These are phyloP conservation scores for Hololepta plana DNA, from an alignment of 2,888 invertebrate genomes.

Conservation along the genomic window DNA sequence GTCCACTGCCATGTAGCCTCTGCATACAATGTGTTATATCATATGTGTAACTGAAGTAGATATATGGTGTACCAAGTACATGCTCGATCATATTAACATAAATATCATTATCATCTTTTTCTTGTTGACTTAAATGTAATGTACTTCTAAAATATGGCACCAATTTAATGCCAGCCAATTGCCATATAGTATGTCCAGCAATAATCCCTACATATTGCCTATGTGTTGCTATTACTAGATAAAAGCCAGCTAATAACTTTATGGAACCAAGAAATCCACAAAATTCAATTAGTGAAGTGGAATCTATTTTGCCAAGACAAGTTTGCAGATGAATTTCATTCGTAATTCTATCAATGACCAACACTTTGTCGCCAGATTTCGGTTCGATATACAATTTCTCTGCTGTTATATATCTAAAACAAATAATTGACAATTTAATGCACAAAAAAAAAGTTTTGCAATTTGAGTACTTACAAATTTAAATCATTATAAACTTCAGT, in stretches of 20 bases:
- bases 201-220: conserved; percentile 64
- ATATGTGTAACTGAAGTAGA: conserved; percentile 88
- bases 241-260: conserved; percentile 66
- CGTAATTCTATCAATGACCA: conserved; percentile 66
- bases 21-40: conserved; percentile 89
- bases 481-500: conserved; percentile 50
- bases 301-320: conserved; percentile 41
- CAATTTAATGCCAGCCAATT: conserved; percentile 60
- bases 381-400: conserved; percentile 84
- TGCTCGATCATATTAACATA: conserved; percentile 75
- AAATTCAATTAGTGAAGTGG: conserved; percentile 44
- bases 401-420: conserved; percentile 61
- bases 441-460: conserved; percentile 5
- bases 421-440: conserved; percentile 2
- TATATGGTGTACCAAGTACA: conserved; percentile 66
- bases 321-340: conserved; percentile 18
- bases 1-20: conserved; percentile 62
- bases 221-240: conserved; percentile 77
- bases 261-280: conserved; percentile 82
- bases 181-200: conserved; percentile 62
- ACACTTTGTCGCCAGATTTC: conserved; percentile 49
- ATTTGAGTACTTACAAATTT: conserved; percentile 45
- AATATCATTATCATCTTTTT: conserved; percentile 62
- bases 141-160: conserved; percentile 74
- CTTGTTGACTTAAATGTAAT: conserved; percentile 67